Evolutionary conservation across 1,140 invertebrate species (phyloP).

Genomic region (Ephestia elutella): DNA sequence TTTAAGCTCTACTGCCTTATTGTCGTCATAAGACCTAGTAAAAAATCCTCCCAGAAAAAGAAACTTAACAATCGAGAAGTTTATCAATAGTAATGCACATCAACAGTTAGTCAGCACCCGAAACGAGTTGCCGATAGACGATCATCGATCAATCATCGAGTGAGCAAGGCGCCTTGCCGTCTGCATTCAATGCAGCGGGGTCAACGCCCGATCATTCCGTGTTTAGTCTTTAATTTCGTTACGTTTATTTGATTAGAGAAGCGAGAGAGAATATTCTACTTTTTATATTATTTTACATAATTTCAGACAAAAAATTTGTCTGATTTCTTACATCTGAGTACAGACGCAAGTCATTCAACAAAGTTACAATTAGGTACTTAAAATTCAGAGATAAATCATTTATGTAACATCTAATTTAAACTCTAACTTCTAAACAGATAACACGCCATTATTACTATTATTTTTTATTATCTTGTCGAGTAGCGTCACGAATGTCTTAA

Average conservation of each 20-base stretch:
- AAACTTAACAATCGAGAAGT: not conserved
- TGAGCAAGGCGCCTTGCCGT: not conserved
- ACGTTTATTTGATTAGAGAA: not conserved
- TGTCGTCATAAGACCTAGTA: too few relatives aligned
- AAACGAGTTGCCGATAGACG: conserved; percentile 6
- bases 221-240: not conserved
- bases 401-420: too few relatives aligned
- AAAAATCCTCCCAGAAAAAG: not conserved
- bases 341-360: too few relatives aligned
- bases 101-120: conserved; percentile 4
- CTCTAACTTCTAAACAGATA: too few relatives aligned
- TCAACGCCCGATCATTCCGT: not conserved
- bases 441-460: too few relatives aligned
- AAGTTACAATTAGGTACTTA: too few relatives aligned
- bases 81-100: not conserved
- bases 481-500: too few relatives aligned
- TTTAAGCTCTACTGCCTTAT: too few relatives aligned
- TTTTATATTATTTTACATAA: not conserved
- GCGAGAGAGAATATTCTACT: not conserved
- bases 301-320: too few relatives aligned
- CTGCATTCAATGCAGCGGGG: conserved; percentile 8
- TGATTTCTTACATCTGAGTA: too few relatives aligned
- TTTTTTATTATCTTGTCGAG: too few relatives aligned
- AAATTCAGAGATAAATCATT: too few relatives aligned
- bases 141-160: conserved; percentile 8